A percentile compares a stretch with the other conserved stretches of the same genome.
These are phyloP conservation scores for Pangasius mekongensis DNA, from an alignment of 2,797 vertebrate genomes.

Conservation along the genomic window DNA sequence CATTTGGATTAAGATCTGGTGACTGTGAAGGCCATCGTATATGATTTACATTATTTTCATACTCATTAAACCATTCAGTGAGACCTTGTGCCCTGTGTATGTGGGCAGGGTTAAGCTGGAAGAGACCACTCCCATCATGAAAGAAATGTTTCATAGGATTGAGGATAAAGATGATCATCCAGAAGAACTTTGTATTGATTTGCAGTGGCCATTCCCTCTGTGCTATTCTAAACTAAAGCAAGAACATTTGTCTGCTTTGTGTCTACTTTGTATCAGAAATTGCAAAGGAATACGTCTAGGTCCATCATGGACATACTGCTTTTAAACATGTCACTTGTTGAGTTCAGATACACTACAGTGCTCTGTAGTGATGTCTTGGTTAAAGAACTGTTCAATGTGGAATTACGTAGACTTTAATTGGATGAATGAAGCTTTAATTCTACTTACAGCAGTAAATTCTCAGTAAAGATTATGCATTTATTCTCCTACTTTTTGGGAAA, in stretches of 20 bases:
- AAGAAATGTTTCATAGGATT: background rate
- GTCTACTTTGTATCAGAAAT: background rate
- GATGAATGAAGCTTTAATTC: background rate
- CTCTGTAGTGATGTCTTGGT: background rate
- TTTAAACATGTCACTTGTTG: background rate
- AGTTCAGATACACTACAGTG: background rate
- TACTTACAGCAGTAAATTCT: slow-evolving; percentile 1
- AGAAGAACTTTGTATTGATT: background rate
- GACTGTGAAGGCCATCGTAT: background rate
- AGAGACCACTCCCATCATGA: too few relatives aligned
- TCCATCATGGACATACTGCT: background rate
- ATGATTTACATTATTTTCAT: background rate
- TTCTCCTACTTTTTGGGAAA: background rate
- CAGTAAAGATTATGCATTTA: background rate
- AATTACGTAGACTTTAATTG: background rate
- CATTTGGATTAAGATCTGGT: background rate
- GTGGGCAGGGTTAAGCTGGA: background rate
- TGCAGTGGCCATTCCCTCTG: background rate
- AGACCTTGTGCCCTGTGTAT: background rate
- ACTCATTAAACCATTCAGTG: background rate
- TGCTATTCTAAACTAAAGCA: background rate
- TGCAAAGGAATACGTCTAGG: background rate
- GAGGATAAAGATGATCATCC: background rate
- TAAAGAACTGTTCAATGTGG: background rate
- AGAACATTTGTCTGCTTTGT: background rate